Conservation (phyloP, 2,888 invertebrate species). For the Drosophila incognita region DNA sequence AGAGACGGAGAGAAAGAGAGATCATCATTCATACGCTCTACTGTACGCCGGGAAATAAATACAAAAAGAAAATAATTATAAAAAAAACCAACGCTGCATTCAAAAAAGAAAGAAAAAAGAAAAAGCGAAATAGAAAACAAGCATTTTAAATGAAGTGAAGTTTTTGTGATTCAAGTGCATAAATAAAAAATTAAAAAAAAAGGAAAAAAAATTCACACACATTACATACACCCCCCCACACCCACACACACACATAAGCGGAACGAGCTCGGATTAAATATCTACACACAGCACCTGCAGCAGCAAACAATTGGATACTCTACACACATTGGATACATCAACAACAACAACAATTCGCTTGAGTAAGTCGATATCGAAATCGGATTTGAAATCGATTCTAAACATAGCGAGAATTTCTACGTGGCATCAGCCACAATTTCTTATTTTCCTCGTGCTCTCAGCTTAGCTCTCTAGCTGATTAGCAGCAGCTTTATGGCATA, state of each 20-base stretch:
- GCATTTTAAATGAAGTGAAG: conserved; percentile 56
- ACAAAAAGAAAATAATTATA: conserved; percentile 4
- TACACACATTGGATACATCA: conserved; percentile 61
- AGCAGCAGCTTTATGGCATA: conserved; percentile 13
- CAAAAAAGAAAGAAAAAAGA: conserved; percentile 28
- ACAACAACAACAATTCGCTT: conserved; percentile 64
- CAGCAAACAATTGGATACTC: conserved; percentile 72
- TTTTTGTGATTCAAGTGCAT: conserved; percentile 56
- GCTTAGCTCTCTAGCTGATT: conserved; percentile 5
- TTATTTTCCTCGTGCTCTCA: conserved; percentile 5
- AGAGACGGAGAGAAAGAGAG: conserved; percentile 25
- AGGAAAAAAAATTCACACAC: conserved; percentile 14
- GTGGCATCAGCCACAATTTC: conserved; percentile 18
- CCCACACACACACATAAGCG: conserved; percentile 16
- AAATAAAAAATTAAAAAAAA: conserved; percentile 19
- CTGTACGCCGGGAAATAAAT: conserved; percentile 51
- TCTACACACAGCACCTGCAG: conserved; percentile 44
- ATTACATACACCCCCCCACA: conserved; percentile 34
- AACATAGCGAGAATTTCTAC: conserved; percentile 12
- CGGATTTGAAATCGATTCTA: background rate
- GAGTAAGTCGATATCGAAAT: conserved; percentile 60
- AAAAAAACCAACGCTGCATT: background rate
- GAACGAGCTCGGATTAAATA: conserved; percentile 68
- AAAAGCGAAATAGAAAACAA: conserved; percentile 46
- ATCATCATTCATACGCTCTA: conserved; percentile 53